Evolutionary conservation across 2,888 invertebrate genomes (phyloP), one percentile per base, ranked within the genome.

Genomic region (Tholera decimalis): DNA sequence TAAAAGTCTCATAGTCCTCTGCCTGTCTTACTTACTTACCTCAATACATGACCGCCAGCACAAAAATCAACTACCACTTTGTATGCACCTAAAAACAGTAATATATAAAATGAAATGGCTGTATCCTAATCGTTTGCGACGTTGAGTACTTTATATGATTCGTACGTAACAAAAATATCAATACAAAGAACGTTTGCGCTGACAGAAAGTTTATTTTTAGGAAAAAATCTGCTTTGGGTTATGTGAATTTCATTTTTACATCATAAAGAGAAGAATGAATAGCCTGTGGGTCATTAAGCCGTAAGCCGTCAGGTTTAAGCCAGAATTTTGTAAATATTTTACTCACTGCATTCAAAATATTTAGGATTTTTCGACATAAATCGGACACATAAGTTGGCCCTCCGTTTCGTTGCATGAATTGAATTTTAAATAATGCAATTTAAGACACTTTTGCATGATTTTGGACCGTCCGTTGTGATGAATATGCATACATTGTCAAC

Each of bases 101-200:
- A 61, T 66, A 64, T 56, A 77, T 69, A 77, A 68, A 75, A 60
- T 1, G 65, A 69, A 75, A 63, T 63, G 65, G 37, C 11, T 41
- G 60, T 59, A 78, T 66, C 70, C 78, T 82, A 76, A 82, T 72
- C 72, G 65, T 54, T 62, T 46, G 13, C 24, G 75, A 80, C 78
- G n/a, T 76, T 81, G 77, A 82, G 71, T 75, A 49, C 56, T 81
- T 82, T 82, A 82, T 80, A 74, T 75, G 69, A 80, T 65, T 64
- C 64, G 73, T 73, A 82, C 81, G 81, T 62, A 64, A n/a, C 7
- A 53, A 43, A 75, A 77, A 76, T 81, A 64, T 77, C 46, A 78
- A 81, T 61, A 67, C 43, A 26, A 44, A 37, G 4, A 11, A n/a
- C 41, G 55, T 70, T 56, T 44, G 47, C 33, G 26, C 11, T 39